Base-by-base conservation (phyloP, 1,140 invertebrate species). In the Drosophila biarmipes region DNA sequence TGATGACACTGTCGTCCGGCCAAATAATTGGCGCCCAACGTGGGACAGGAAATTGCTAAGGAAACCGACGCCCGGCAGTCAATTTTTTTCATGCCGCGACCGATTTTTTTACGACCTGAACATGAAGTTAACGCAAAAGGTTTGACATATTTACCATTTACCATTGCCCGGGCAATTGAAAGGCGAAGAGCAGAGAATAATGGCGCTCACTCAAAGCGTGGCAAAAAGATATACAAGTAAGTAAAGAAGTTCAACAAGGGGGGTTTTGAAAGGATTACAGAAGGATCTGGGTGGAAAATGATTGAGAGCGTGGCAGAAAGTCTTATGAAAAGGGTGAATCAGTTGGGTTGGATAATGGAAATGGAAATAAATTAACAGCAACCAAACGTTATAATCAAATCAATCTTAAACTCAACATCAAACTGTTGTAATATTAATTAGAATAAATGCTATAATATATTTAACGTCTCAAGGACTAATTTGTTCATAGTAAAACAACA, bases 1-100 rank as follows among this genome's bases (percentile, higher is more conserved):
- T 49, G 48, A 72, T 58, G 68, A 17, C 67, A 56, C 40, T 64
- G 45, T 35, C 53, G 54, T 69, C 64, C 54, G 54, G 54, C 54
- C 55, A 48, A 43, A 73, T 73, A 73, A 73, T 73, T 73, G 69
- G 27, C 69, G 54, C 31, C 69, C 48, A 69, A 59, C 53, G 42
- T 27, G 58, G 53, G 66, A 72, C 74, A 72, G 46, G 58, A 57
- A 67, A 67, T 78, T 67, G 55, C 55, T 46, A 78, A 78, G 68
- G 56, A 68, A 62, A 52, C 21, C 56, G 57, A 43, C 43, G 52
- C 59, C 27, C 57, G 40, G n/a, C 42, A 29, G 31, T 64, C 43
- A 49, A 48, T 38, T 72, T 61, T 64, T 59, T 59, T 8, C 56
- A 29, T 46, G 55, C 38, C 55, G 56, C 29, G 56, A 31, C 43